These are phyloP conservation scores for Metopia argyrocephala DNA, from an alignment of 2,888 invertebrate genomes.

Conservation along the genomic window DNA sequence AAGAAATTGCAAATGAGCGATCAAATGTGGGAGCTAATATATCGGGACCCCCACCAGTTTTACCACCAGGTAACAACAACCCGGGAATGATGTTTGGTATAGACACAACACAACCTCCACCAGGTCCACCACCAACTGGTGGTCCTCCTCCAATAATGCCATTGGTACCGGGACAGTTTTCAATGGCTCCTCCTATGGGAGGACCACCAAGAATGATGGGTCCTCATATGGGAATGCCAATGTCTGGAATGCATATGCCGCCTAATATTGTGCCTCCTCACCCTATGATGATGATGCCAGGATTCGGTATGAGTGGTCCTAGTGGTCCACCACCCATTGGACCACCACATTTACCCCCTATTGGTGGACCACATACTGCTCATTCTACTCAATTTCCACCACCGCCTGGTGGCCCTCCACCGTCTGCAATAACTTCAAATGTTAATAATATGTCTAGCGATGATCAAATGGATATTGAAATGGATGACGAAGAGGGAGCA, in stretches of 20 bases:
- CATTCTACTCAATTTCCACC: constrained; percentile 73
- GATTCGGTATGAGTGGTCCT: constrained; percentile 75
- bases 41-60: constrained; percentile 64
- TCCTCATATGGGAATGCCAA: constrained; percentile 64
- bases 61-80: constrained; percentile 45
- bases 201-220: constrained; percentile 77
- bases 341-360: constrained; percentile 65
- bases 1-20: constrained; percentile 69
- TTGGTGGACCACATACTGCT: constrained; percentile 75
- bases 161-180: constrained; percentile 69
- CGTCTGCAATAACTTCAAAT: constrained; percentile 68
- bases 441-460: constrained; percentile 78
- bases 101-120: constrained; percentile 84
- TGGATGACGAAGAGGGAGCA: constrained; percentile 81
- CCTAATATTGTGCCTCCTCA: constrained; percentile 77
- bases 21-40: constrained; percentile 28
- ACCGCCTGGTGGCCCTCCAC: constrained; percentile 62
- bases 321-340: constrained; percentile 67
- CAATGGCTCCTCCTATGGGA: constrained; percentile 76
- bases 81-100: constrained; percentile 72
- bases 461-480: constrained; percentile 90
- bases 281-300: constrained; percentile 71
- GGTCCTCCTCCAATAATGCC: constrained; percentile 65
- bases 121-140: constrained; percentile 78
- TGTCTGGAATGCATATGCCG: constrained; percentile 72